A percentile compares a stretch with the other conserved stretches of the same genome.
These are phyloP conservation scores for Gambusia yucatana DNA, from an alignment of 2,797 vertebrate species.

Conservation along the genomic window DNA sequence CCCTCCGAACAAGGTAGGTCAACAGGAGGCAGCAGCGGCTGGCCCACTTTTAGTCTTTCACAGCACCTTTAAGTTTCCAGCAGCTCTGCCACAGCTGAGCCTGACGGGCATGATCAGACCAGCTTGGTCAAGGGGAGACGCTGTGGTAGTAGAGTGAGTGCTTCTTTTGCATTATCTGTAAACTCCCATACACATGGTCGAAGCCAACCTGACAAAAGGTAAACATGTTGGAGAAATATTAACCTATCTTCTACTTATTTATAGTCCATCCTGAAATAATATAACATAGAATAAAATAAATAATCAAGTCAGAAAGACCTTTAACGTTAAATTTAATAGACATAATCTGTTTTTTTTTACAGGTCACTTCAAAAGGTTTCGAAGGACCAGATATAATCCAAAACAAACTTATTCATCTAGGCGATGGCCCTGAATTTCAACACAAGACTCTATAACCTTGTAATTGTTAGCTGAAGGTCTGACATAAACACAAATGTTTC, in stretches of 20 bases:
- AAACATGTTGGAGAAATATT: slow-evolving; percentile 20
- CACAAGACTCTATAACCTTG: neutral
- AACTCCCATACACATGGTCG: slow-evolving; percentile 44
- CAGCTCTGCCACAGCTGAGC: slow-evolving; percentile 57
- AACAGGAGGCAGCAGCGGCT: slow-evolving; percentile 77
- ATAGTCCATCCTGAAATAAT: slow-evolving; percentile 1
- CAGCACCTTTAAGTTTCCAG: slow-evolving; percentile 84
- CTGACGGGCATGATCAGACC: slow-evolving; percentile 61
- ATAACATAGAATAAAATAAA: neutral
- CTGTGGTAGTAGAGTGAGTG: slow-evolving; percentile 27
- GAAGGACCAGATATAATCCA: neutral
- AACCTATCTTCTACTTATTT: slow-evolving; percentile 18
- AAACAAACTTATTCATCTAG: neutral
- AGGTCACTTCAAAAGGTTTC: neutral
- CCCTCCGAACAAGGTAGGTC: slow-evolving; percentile 83
- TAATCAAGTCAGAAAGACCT: neutral
- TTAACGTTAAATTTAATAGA: neutral
- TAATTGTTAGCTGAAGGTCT: neutral
- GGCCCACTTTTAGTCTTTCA: slow-evolving; percentile 88
- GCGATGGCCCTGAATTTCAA: neutral
- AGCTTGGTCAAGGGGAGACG: slow-evolving; percentile 51
- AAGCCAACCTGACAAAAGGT: slow-evolving; percentile 27
- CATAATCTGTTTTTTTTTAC: neutral
- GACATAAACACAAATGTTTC: neutral
- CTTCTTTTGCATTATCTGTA: slow-evolving; percentile 35